Base-by-base conservation (phyloP, 2,797 vertebrate genomes). In the Xenentodon cancila region DNA sequence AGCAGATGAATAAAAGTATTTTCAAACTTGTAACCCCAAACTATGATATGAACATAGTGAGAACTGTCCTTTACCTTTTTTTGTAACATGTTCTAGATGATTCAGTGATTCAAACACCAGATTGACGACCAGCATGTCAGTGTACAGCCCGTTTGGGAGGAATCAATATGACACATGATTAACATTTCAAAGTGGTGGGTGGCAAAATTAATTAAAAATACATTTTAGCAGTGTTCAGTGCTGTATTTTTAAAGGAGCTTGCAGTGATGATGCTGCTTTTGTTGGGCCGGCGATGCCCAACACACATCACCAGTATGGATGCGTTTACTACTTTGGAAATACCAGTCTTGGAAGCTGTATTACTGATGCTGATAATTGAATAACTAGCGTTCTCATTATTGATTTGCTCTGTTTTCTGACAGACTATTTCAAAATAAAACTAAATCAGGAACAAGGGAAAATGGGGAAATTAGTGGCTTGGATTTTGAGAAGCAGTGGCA, bases 401-500 rank as follows among this genome's bases (percentile, higher is more conserved):
- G 25, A 34, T 43, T 53, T 7, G 59, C 20, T 43, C 53, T 30
- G 16, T 25, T 27, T 17, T 4, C 49, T 49, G 12, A 48, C 63
- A 25, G 7, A 54, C 49, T 19, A 46, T 55, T 65, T 59, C 17
- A 64, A 61, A 17, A 19, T 5, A 15, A 64, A 75, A 22, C 34
- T 30, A 44, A 62, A 68, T 65, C 19, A 34, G 44, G 1, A 50
- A 56, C 7, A 6, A 53, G 46, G 48, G 20, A 1, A 8, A 53
- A 43, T 25, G 27, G 27, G 37, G 47, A 40, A 40, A 40, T 40
- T 15, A 40, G 37, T 15, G 40, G 18, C 43, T 81, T 77, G 37
- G 43, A 79, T 47, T 42, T 30, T 17, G 11, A 43, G 43, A n/a
- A 1, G 54, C 4, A 15, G 63, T 37, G 34, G 65, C 42, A 65